A percentile compares a stretch with the other conserved stretches of the same genome.
phyloP scores from a whole-genome alignment of 53 echinoderm and acorn worm genomes.

The Crossaster papposus region DNA sequence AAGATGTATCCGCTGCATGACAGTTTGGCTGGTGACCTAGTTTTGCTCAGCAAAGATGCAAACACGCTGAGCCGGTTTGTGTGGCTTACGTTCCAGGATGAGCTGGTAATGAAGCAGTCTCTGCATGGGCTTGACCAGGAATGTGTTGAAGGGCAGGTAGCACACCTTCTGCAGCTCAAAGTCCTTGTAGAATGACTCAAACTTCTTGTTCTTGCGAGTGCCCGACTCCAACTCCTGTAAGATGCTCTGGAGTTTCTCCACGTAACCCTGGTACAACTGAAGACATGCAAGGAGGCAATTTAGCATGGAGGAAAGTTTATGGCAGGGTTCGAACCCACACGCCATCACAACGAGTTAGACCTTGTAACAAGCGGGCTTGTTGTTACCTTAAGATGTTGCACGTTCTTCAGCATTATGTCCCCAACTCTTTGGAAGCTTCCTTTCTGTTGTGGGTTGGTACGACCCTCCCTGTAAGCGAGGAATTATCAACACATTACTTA shows the following conservation, averaged over 20 bases:
- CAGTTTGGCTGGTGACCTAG: too few relatives aligned
- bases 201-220: conserved; percentile 89
- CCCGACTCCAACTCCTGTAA: conserved; percentile 79
- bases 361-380: too few relatives aligned
- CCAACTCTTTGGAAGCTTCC: conserved; percentile 92
- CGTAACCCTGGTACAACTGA: conserved; percentile 91
- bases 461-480: conserved; percentile 76
- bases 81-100: conserved; percentile 94
- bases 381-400: conserved; percentile 93
- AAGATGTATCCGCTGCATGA: too few relatives aligned
- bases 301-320: too few relatives aligned
- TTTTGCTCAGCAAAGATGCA: too few relatives aligned
- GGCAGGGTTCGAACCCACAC: too few relatives aligned
- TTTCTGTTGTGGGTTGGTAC: conserved; percentile 81
- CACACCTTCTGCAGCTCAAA: conserved; percentile 99
- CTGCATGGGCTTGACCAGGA: conserved; percentile 98
- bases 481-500: neutral
- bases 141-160: conserved; percentile 99
- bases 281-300: neutral
- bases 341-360: too few relatives aligned
- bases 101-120: conserved; percentile 92
- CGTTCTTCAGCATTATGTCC: conserved; percentile 94
- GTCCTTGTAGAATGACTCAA: conserved; percentile 96
- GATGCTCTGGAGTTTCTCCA: conserved; percentile 78
- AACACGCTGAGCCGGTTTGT: too few relatives aligned